Evolutionary conservation across 2,797 vertebrate genomes (phyloP), one percentile per base, ranked within the genome.

Genomic region (Mastacembelus armatus): DNA sequence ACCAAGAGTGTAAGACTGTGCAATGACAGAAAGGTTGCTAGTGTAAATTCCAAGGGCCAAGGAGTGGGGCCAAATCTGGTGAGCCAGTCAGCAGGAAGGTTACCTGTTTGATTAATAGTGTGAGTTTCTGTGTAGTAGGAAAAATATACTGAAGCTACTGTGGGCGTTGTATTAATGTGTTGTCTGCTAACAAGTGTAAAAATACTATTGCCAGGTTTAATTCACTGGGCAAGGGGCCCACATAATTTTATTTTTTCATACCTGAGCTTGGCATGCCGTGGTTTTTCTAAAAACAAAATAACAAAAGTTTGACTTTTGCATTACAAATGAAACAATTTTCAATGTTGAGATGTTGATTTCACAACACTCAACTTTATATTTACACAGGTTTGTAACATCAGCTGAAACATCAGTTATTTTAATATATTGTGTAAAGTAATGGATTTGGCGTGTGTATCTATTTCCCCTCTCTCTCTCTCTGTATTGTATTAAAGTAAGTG

Each of bases 11-110:
- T 12, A 40, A 58, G 26, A 24, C 11, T 12, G 32, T 44, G 26
- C 27, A 26, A 16, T 67, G 51, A 69, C 56, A 14, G 27, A 40
- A 39, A 29, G 7, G 65, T 24, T 81, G 35, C 16, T 61, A 35
- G 50, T 80, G 66, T 47, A 42, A 58, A 61, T 65, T 33, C 16
- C 10, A 29, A 32, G 16, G 30, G 2, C 19, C n/a, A 10, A 3
- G 16, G 9, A 67, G 21, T 33, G 24, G 38, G 30, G 50, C 40
- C 14, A 49, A 26, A 30, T 54, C 10, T 29, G 14, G 44, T 26
- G 48, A 21, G n/a, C 8, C 14, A 27, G 50, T 35, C 11, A 39
- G 29, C 26, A 67, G 12, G 15, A 51, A 43, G n/a, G 22, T 1
- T 38, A 58, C 3, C 26, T 64, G n/a, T 43, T 22, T 59, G 40